These are phyloP conservation scores for Tachycineta bicolor DNA, from an alignment of 2,113 vertebrate genomes.

Conservation along the genomic window DNA sequence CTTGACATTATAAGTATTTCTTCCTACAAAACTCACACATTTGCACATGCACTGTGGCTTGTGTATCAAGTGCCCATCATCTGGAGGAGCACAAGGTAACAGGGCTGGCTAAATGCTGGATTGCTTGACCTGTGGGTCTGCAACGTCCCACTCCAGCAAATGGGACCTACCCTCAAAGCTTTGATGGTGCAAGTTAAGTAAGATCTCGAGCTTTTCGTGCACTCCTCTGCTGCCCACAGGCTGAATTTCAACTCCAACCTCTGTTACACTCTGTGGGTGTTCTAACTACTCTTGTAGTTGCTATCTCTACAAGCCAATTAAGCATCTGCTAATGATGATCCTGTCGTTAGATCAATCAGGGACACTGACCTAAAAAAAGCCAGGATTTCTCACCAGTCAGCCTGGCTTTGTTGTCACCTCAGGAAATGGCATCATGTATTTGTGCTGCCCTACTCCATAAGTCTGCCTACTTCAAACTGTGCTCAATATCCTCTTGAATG, in stretches of 20 bases:
- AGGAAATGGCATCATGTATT: background rate
- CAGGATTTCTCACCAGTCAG: background rate
- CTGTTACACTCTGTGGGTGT: background rate
- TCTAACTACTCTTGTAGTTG: background rate
- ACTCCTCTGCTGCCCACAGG: background rate
- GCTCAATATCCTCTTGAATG: background rate
- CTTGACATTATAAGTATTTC: background rate
- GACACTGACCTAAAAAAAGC: conserved; percentile 5
- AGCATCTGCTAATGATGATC: conserved; percentile 5
- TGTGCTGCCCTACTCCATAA: background rate
- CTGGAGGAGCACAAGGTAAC: background rate
- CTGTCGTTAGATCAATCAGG: conserved; percentile 5
- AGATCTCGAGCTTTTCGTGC: background rate
- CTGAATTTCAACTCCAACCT: background rate
- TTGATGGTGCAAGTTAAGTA: background rate
- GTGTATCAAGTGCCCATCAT: background rate
- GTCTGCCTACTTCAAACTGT: background rate
- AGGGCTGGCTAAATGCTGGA: background rate
- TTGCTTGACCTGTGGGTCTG: background rate
- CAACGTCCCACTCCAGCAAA: background rate
- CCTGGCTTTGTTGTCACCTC: conserved; percentile 6
- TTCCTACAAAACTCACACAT: background rate
- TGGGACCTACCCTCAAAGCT: background rate
- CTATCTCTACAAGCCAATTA: conserved; percentile 11
- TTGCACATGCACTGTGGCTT: background rate